Base-by-base conservation (phyloP, 2,888 invertebrate species). In the Clusia tigrina region DNA sequence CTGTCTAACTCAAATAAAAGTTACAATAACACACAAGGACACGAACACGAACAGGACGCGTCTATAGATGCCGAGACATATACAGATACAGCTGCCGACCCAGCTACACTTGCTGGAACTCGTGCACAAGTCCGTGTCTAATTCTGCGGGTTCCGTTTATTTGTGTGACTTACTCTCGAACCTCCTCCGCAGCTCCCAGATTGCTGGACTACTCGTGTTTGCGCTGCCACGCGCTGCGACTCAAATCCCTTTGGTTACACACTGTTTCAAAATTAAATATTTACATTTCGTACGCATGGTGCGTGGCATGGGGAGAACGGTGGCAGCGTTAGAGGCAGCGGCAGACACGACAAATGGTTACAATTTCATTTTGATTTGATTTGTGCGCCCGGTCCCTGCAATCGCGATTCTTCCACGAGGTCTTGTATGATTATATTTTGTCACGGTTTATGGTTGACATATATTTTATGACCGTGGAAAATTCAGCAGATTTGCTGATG, bases 241-340 rank as follows among this genome's bases (percentile, higher is more conserved):
- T 69, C 74, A 73, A 79, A 79, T 79, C 77, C 76, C 70, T 72
- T 79, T 78, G 72, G 78, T 74, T 78, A 75, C 79, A n/a, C n/a
- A 78, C 74, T 79, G 73, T 76, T 76, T 72, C 78, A 77, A 79
- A 78, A 79, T 79, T 79, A 79, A 79, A 79, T 79, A 79, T 79
- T 79, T 79, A 78, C 78, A 76, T 78, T 75, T 75, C 60, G 70
- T 71, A 70, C 42, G 10, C 42, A 3, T 15, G 10, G 15, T 48
- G 20, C 48, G 18, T 22, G 22, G 12, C 32, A 32, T n/a, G n/a
- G n/a, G n/a, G 12, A 32, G 6, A 12, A 32, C 32, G 12, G 12
- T 12, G 32, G 12, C 32, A 9, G 32, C 32, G 32, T 6, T 12
- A 32, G 32, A 32, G 32, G 12, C 12, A 32, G 32, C 12, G 12